A percentile compares a stretch with the other conserved stretches of the same genome.
These are phyloP conservation scores for Arvicanthis niloticus DNA, from an alignment of 2,113 vertebrate species.

Conservation along the genomic window DNA sequence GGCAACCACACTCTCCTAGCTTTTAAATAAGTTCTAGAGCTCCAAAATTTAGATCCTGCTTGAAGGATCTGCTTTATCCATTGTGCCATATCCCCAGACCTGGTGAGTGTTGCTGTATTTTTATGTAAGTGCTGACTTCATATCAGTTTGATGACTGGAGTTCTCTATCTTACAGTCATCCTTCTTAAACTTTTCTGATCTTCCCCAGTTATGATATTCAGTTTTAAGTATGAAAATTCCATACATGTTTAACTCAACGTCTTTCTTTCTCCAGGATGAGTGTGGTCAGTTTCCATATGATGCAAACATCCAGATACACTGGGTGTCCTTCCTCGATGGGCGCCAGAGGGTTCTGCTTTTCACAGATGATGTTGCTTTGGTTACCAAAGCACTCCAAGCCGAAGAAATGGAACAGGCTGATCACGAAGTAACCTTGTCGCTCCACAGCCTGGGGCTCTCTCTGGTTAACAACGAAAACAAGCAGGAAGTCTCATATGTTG, in stretches of 20 bases:
- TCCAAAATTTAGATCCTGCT: neutral
- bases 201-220: neutral
- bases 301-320: constrained; percentile 92
- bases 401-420: constrained; percentile 97
- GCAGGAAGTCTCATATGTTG: constrained; percentile 96
- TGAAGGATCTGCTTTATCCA: neutral
- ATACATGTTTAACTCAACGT: constrained; percentile 31
- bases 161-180: neutral
- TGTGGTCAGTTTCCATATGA: constrained; percentile 94
- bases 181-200: neutral
- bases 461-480: constrained; percentile 93
- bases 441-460: constrained; percentile 96
- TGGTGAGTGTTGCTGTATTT: neutral
- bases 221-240: neutral
- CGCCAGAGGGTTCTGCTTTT: constrained; percentile 96
- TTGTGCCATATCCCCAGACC: neutral
- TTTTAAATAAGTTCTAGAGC: neutral
- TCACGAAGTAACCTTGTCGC: constrained; percentile 93
- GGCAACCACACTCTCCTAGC: no score
- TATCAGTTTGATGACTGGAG: neutral
- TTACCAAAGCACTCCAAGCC: constrained; percentile 95
- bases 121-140: neutral
- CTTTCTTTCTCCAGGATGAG: constrained; percentile 88
- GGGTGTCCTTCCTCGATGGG: constrained; percentile 97
- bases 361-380: constrained; percentile 94